These are phyloP conservation scores for Pseudanteris insignis DNA, from an alignment of 2,888 invertebrate genomes.

Conservation along the genomic window DNA sequence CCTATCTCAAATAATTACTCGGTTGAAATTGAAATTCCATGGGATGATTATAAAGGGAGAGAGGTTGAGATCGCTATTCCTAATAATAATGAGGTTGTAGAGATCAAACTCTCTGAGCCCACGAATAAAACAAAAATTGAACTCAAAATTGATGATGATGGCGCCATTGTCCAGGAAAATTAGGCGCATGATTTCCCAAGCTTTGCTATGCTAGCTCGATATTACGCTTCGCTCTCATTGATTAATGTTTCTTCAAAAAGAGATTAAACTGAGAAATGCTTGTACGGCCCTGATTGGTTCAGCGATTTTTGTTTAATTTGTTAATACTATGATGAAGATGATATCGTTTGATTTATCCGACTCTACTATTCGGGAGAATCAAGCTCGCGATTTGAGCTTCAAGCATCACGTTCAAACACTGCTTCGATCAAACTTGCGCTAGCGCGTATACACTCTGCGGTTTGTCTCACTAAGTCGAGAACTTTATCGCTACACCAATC, in stretches of 20 bases:
- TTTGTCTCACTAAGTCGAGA: constrained; percentile 26
- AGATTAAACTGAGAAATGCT: no score
- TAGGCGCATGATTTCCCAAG: neutral
- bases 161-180: constrained; percentile 4
- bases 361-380: no score
- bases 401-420: neutral
- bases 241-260: no score
- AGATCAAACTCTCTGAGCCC: no score
- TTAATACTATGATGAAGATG: no score
- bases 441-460: constrained; percentile 4
- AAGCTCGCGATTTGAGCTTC: neutral
- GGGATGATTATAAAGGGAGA: constrained; percentile 6
- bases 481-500: constrained; percentile 15
- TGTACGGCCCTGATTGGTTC: no score
- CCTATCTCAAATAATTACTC: neutral
- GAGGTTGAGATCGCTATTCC: constrained; percentile 1
- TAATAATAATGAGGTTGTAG: neutral
- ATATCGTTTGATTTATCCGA: no score
- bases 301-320: no score
- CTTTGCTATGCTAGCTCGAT: no score
- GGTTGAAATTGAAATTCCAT: constrained; percentile 1
- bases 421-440: neutral
- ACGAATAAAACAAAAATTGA: neutral
- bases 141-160: constrained; percentile 7
- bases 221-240: no score